Evolutionary conservation across 2,797 vertebrate species (phyloP), one percentile per base, ranked within the genome.

Genomic region (Pteropus rufus): DNA sequence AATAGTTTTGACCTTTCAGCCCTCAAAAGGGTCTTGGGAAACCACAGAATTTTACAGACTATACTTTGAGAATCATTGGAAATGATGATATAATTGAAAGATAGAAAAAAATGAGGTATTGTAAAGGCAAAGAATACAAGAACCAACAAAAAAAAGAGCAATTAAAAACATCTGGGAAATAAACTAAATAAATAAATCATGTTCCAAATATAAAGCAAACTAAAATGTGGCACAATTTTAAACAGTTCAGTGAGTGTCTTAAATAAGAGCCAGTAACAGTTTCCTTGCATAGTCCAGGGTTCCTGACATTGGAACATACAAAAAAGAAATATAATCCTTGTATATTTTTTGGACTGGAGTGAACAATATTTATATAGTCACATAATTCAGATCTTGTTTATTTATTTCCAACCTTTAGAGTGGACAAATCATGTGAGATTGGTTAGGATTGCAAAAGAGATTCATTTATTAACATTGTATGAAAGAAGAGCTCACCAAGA

Each of bases 241-340:
- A 81, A 60, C 21, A 88, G 6, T 44, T 69, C 26, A 86, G 36
- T 19, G 7, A n/a, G 1, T 29, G 23, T 82, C 31, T 85, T 80
- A 83, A 69, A 44, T 2, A 75, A 56, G 54, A 82, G 7, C 16
- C 79, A 82, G 10, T 15, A 52, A 41, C 26, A 19, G 56, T 86
- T 89, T 94, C 76, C 70, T 86, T 89, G 16, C 4, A 1, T 58
- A 26, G 21, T 88, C 39, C n/a, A 64, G 34, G 10, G 8, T 87
- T 83, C 24, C 3, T 73, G 41, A 73, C 65, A 19, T 26, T 89
- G 12, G 34, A 94, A n/a, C 44, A 73, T 12, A 75, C 16, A n/a
- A 87, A 83, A 93, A 89, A 34, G n/a, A 82, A 77, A 80, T 81
- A 34, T 29, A 92, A 69, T 93, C 34, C 31, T 79, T 81, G 54